A percentile compares a stretch with the other conserved stretches of the same genome.
Conservation (phyloP, 1,140 invertebrate species). For the Saccostrea echinata region DNA sequence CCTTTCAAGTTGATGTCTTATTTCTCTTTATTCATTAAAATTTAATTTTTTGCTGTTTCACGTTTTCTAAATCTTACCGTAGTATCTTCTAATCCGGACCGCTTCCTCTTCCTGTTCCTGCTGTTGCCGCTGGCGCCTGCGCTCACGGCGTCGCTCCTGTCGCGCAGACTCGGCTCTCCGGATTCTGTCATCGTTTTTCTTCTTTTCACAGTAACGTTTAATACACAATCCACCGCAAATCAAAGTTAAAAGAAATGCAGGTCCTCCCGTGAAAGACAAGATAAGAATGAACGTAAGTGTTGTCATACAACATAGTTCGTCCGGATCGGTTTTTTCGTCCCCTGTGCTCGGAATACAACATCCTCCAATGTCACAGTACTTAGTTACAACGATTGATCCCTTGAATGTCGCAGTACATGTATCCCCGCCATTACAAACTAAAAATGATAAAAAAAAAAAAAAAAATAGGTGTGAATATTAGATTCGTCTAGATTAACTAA, state of each 20-base stretch:
- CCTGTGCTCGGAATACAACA: neutral
- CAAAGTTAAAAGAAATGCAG: neutral
- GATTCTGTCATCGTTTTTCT: neutral
- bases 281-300: constrained; percentile 9
- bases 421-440: constrained; percentile 26
- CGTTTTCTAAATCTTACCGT: too few species aligned
- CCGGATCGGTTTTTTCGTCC: neutral
- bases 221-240: neutral
- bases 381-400: neutral
- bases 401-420: neutral
- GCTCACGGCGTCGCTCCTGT: neutral
- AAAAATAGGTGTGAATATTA: too few species aligned
- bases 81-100: neutral
- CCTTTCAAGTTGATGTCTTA: too few species aligned
- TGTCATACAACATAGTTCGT: constrained; percentile 34
- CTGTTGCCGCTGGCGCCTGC: neutral
- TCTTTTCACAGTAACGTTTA: constrained; percentile 28
- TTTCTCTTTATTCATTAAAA: too few species aligned
- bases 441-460: neutral
- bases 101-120: constrained; percentile 23
- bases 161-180: too few species aligned
- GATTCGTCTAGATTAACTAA: too few species aligned
- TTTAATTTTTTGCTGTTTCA: too few species aligned
- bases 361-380: constrained; percentile 44
- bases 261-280: constrained; percentile 10